Conservation (phyloP, 1,140 invertebrate genomes). For the Lordiphosa stackelbergi region DNA sequence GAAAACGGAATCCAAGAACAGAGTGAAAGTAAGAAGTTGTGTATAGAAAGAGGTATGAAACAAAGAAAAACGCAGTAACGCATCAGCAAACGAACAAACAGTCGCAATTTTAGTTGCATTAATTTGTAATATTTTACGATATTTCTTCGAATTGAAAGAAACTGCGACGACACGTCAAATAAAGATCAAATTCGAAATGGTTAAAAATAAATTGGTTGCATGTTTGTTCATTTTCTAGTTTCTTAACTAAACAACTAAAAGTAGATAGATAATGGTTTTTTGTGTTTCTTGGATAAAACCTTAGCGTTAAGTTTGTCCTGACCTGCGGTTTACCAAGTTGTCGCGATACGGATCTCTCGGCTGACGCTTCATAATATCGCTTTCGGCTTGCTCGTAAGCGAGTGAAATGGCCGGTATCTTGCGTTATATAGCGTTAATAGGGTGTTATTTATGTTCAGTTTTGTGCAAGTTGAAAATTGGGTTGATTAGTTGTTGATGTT, state of each 20-base stretch:
- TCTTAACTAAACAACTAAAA: constrained; percentile 69
- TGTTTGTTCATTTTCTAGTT: constrained; percentile 72
- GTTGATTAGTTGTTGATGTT: constrained; percentile 29
- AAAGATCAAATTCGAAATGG: constrained; percentile 49
- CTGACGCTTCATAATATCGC: constrained; percentile 99
- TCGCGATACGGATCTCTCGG: constrained; percentile 97
- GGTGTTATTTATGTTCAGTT: constrained; percentile 43
- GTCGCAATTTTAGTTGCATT: constrained; percentile 21
- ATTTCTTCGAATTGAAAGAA: constrained; percentile 13
- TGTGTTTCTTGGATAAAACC: constrained; percentile 38
- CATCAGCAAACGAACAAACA: constrained; percentile 71
- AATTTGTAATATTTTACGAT: too few species aligned
- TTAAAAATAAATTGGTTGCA: constrained; percentile 57
- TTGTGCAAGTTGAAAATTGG: constrained; percentile 52
- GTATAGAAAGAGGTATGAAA: constrained; percentile 16
- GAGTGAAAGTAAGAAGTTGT: constrained; percentile 3
- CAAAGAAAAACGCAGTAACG: constrained; percentile 51
- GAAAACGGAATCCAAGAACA: constrained; percentile 15
- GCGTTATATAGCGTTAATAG: constrained; percentile 55
- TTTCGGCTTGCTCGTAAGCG: constrained; percentile 99
- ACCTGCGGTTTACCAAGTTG: constrained; percentile 99
- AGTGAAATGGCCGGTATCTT: constrained; percentile 99
- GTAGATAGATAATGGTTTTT: constrained; percentile 44
- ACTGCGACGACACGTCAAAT: constrained; percentile 61
- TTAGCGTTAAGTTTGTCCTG: constrained; percentile 68